Evolutionary conservation across 2,113 vertebrate genomes (phyloP).

Genomic region (Pteruthius melanotis): DNA sequence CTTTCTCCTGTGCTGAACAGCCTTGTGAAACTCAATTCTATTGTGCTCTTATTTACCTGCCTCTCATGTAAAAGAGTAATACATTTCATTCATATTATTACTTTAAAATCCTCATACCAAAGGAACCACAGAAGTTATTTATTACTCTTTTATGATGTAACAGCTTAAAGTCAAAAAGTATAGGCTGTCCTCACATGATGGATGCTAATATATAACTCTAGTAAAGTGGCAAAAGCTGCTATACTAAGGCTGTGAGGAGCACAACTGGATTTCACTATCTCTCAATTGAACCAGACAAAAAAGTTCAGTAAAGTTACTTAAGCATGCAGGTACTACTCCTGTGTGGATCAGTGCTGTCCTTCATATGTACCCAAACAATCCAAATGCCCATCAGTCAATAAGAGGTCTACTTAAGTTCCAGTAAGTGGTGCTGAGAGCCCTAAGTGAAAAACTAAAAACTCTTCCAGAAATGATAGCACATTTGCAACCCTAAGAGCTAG

Average conservation of each 20-base stretch:
- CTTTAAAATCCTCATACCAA: not conserved
- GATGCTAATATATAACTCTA: not conserved
- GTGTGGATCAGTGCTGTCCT: rapidly evolving
- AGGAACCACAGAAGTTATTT: not conserved
- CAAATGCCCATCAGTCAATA: not conserved
- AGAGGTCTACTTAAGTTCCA: not conserved
- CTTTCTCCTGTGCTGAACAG: rapidly evolving
- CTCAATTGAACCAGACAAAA: not conserved
- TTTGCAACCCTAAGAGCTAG: not conserved
- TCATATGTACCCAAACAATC: not conserved
- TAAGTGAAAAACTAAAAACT: not conserved
- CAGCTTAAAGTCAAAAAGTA: not conserved
- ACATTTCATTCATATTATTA: not conserved
- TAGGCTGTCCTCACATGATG: not conserved
- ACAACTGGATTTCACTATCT: not conserved
- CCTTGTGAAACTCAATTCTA: not conserved
- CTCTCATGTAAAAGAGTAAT: not conserved
- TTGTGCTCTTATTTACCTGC: not conserved
- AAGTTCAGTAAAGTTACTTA: not conserved
- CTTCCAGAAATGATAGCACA: not conserved
- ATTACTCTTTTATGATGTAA: not conserved
- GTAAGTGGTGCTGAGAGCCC: not conserved
- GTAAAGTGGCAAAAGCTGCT: not conserved
- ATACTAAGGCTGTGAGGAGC: not conserved
- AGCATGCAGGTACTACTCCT: not conserved